Evolutionary conservation across 2,113 vertebrate species (phyloP), one percentile per base, ranked within the genome.

Genomic region (Amphilophus citrinellus): DNA sequence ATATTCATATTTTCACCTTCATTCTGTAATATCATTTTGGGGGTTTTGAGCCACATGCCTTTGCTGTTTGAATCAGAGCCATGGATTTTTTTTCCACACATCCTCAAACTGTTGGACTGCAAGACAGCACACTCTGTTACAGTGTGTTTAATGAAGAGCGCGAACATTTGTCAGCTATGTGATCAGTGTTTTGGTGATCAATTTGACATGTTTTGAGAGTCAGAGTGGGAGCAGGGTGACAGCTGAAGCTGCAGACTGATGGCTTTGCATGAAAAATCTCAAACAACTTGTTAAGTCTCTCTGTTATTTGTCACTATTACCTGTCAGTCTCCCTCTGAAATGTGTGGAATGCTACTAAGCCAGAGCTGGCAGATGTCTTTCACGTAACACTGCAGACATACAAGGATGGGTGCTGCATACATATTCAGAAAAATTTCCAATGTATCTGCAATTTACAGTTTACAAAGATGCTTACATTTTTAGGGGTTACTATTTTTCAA

Each of bases 31-130:
- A 14, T 42, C 39, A 13, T 44, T 44, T 44, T 42, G 17, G 65
- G 1, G 0, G 0, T 24, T 27, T 14, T 24, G 22, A 27, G 63
- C 39, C 0, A 4, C 24, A 44, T 66, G 63, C 4, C 0, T 68
- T 71, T 71, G 44, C 66, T 71, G 27, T 71, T 71, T 24, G 1
- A 50, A 30, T 71, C 42, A 71, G 42, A 71, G 24, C 24, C 42
- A 18, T 30, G 65, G 6, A 32, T 50, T 4, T 71, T 53, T 13
- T 50, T 3, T 71, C 15, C 47, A 39, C 37, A 71, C 0, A 50
- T 71, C 42, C 42, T 47, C 65, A 71, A 50, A 71, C 65, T 71
- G 24, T 24, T 50, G 24, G 42, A 50, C 24, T 50, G 24, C 22
- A 27, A 71, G 24, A 71, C 24, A 10, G 15, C 65, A 18, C 42